These are phyloP conservation scores for Augochlorella aurata DNA, from an alignment of 2,888 invertebrate genomes.

Conservation along the genomic window DNA sequence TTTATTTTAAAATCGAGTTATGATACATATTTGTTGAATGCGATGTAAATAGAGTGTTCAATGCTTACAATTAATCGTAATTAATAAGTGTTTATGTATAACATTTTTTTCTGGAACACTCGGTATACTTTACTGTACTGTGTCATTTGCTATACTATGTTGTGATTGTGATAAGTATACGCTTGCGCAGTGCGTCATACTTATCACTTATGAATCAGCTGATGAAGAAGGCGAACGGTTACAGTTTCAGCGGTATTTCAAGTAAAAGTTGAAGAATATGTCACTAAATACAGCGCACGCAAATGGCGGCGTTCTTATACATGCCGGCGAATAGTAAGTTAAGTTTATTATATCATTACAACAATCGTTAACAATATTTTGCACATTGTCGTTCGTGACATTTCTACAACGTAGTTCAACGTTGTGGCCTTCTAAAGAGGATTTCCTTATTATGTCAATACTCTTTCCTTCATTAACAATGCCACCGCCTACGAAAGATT, in stretches of 20 bases:
- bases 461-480: background rate
- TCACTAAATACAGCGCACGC: slow-evolving; percentile 98
- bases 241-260: slow-evolving; percentile 32
- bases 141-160: slow-evolving; percentile 17
- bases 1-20: background rate
- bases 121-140: slow-evolving; percentile 3
- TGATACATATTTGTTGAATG: background rate
- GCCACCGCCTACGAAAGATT: background rate
- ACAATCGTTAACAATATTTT: slow-evolving; percentile 15
- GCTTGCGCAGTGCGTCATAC: slow-evolving; percentile 63
- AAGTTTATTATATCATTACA: slow-evolving; percentile 8
- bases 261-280: slow-evolving; percentile 84
- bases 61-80: background rate
- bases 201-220: slow-evolving; percentile 77
- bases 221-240: slow-evolving; percentile 56
- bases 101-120: background rate
- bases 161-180: slow-evolving; percentile 35
- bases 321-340: slow-evolving; percentile 97
- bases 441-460: slow-evolving; percentile 31
- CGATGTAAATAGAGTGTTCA: background rate
- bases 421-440: slow-evolving; percentile 27
- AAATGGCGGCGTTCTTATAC: slow-evolving; percentile 96
- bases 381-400: slow-evolving; percentile 56
- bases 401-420: slow-evolving; percentile 59
- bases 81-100: background rate